These are phyloP conservation scores for Pedetes capensis DNA, from an alignment of 2,113 vertebrate species.

Conservation along the genomic window DNA sequence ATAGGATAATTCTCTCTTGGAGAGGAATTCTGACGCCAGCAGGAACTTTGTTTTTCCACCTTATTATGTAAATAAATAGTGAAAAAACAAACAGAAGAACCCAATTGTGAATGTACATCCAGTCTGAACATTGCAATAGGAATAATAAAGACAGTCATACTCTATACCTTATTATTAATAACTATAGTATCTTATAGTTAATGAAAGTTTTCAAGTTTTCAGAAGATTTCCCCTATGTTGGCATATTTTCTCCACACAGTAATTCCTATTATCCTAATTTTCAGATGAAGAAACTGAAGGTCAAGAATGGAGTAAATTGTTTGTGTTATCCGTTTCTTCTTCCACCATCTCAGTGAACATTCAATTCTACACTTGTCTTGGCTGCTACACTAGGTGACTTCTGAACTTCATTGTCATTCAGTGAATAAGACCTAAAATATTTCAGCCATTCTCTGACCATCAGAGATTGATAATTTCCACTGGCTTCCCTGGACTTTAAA, in stretches of 20 bases:
- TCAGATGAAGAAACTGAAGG: not conserved
- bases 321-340: not conserved
- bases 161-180: too few species aligned
- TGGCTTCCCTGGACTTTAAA: not conserved
- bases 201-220: not conserved
- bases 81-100: not conserved
- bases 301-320: not conserved
- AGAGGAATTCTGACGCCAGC: not conserved
- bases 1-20: not conserved
- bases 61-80: not conserved
- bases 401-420: not conserved
- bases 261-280: not conserved
- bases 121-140: not conserved
- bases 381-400: not conserved
- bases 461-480: not conserved
- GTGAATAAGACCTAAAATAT: not conserved
- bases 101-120: not conserved
- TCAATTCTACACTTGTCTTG: not conserved
- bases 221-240: not conserved
- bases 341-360: fast-evolving
- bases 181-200: not conserved
- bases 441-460: not conserved
- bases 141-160: not conserved
- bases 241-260: not conserved
- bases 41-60: not conserved